A percentile compares a stretch with the other conserved stretches of the same genome.
These are phyloP conservation scores for western clawed frog (Xenopus tropicalis) DNA, from an alignment of 2,113 vertebrate genomes.

Conservation along the genomic window UCB_Xtro_10.0 CM004449.2:69376501-69377000, in stretches of 20 bases:
- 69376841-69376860: background rate
- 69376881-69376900: background rate
- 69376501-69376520: background rate
- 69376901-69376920: background rate
- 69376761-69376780: background rate
- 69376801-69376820: background rate
- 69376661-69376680: constrained; percentile 1
- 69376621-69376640: constrained; percentile 36
- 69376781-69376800: background rate
- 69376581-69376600: constrained; percentile 17
- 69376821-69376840: background rate
- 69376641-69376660: constrained; percentile 21
- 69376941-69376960: no score
- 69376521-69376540: background rate
- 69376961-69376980: no score
- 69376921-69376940: no score
- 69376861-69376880: background rate
- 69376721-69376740: background rate
- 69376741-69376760: background rate
- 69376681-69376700: background rate
- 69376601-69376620: constrained; percentile 21
- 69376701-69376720: background rate
- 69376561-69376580: background rate
- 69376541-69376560: background rate
- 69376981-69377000: no score